These are phyloP conservation scores for Orgyia antiqua DNA, from an alignment of 2,888 invertebrate genomes.

Conservation along the genomic window DNA sequence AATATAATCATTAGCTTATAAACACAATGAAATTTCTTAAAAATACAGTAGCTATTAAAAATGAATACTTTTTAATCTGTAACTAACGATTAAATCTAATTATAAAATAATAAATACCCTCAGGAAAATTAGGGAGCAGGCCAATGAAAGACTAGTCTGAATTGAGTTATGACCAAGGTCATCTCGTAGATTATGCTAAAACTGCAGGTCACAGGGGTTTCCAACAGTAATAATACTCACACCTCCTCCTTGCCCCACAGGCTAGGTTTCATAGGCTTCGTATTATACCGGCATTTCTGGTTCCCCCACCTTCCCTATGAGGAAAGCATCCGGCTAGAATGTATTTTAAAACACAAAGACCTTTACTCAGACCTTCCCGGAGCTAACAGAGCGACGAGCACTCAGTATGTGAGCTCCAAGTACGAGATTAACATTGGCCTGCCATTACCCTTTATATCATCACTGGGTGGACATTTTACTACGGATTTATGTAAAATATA, in stretches of 20 bases:
- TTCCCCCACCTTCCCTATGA: slow-evolving; percentile 82
- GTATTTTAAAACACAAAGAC: slow-evolving; percentile 68
- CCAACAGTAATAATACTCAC: slow-evolving; percentile 75
- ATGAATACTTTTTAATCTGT: no score
- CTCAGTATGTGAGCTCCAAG: slow-evolving; percentile 83
- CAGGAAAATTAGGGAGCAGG: slow-evolving; percentile 65
- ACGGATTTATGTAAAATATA: background rate
- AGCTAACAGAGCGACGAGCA: slow-evolving; percentile 78
- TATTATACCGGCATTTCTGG: slow-evolving; percentile 81
- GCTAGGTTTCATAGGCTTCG: slow-evolving; percentile 72
- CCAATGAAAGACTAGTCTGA: slow-evolving; percentile 90
- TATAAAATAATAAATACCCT: slow-evolving; percentile 42
- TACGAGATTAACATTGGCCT: slow-evolving; percentile 87
- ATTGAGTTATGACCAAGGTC: slow-evolving; percentile 84
- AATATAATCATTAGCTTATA: no score
- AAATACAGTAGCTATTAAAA: no score
- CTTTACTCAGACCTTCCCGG: slow-evolving; percentile 91
- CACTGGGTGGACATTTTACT: slow-evolving; percentile 47
- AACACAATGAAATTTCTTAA: no score
- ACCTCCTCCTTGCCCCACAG: slow-evolving; percentile 65
- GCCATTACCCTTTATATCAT: slow-evolving; percentile 67
- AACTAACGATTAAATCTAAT: no score
- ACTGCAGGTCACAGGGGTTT: slow-evolving; percentile 84
- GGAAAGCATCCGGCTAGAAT: slow-evolving; percentile 85
- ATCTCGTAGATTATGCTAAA: slow-evolving; percentile 89